A percentile compares a stretch with the other conserved stretches of the same genome.
Evolutionary conservation across 1,140 invertebrate species (phyloP).

Genomic region (Teleopsis dalmanni): DNA sequence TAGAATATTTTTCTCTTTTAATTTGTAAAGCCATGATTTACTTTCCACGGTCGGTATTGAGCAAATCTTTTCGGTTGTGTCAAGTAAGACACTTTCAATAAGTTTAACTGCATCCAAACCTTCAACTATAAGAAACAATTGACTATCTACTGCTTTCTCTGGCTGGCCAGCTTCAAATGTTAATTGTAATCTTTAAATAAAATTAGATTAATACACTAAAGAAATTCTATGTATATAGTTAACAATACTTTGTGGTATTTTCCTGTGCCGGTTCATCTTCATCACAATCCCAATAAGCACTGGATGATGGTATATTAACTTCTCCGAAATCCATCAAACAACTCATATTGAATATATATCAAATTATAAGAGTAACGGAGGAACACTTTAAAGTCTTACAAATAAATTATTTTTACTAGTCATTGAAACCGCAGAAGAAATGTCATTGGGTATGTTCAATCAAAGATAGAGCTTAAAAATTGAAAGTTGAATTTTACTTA

Average conservation of each 20-base stretch:
- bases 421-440: neutral
- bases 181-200: conserved; percentile 2
- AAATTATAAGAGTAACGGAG: neutral
- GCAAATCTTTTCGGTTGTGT: conserved; percentile 18
- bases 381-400: neutral
- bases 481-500: neutral
- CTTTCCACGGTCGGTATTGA: conserved; percentile 17
- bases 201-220: neutral
- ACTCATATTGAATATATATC: conserved; percentile 16
- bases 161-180: conserved; percentile 4
- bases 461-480: neutral
- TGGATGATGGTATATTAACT: conserved; percentile 35
- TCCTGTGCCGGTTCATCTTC: conserved; percentile 29
- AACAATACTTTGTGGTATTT: conserved; percentile 18
- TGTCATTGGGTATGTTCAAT: neutral
- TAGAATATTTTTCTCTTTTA: conserved; percentile 16
- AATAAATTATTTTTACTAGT: conserved; percentile 1
- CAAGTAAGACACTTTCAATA: conserved; percentile 13
- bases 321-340: conserved; percentile 38
- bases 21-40: conserved; percentile 23
- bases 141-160: conserved; percentile 1
- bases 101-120: conserved; percentile 25
- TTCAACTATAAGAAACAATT: conserved; percentile 31
- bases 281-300: conserved; percentile 40
- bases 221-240: neutral